phyloP scores from a whole-genome alignment of 2,113 vertebrate species.

The Lophochroa leadbeateri region DNA sequence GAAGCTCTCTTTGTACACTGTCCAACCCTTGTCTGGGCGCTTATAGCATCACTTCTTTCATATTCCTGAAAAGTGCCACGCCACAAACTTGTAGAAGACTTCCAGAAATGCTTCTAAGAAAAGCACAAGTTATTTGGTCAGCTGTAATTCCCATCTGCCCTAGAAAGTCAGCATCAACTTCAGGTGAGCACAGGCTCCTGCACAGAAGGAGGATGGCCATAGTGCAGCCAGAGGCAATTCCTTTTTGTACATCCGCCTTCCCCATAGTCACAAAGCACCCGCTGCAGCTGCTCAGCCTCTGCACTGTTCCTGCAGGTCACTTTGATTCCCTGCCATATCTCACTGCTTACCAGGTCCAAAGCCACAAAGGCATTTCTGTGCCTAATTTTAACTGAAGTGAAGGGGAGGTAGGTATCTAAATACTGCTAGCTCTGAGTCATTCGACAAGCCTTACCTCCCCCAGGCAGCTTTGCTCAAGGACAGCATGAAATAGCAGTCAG shows the following conservation, averaged over 20 bases:
- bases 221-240: neutral
- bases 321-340: neutral
- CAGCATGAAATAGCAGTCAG: neutral
- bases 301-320: rapidly evolving
- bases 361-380: neutral
- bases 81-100: neutral
- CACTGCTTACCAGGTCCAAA: neutral
- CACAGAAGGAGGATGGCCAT: rapidly evolving
- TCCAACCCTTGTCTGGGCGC: neutral
- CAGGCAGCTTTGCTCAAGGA: neutral
- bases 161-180: neutral
- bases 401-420: constrained; percentile 23
- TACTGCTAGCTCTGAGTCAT: constrained; percentile 5
- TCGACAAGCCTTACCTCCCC: neutral
- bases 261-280: neutral
- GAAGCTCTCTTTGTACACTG: neutral
- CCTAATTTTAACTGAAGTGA: constrained; percentile 45
- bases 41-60: neutral
- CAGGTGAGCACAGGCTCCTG: neutral
- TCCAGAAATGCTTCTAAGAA: neutral
- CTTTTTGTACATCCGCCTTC: rapidly evolving
- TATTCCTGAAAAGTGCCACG: neutral
- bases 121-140: neutral
- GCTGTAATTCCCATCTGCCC: neutral
- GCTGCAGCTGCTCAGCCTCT: rapidly evolving